Base-by-base conservation (phyloP, 2,888 invertebrate genomes). In the Gnatocerus cornutus region DNA sequence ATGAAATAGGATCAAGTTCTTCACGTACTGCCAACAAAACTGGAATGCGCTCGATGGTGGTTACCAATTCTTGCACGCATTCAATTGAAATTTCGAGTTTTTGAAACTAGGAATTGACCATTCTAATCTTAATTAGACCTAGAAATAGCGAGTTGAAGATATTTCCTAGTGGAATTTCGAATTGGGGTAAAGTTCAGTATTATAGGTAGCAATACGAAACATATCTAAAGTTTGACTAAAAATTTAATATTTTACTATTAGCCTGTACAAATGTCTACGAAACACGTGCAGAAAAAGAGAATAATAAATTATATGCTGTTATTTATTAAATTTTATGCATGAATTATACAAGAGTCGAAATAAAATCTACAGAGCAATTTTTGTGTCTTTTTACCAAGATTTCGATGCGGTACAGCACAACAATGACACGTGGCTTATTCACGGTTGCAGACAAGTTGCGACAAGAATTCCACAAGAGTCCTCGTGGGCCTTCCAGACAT, bases 401-500 rank as follows among this genome's bases (percentile, higher is more conserved):
- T 21, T 21, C 10, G 41, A 13, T n/a, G n/a, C n/a, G n/a, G n/a
- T n/a, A n/a, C n/a, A n/a, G n/a, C n/a, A n/a, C 37, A 4, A 37
- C 37, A 37, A n/a, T 37, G 37, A 37, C 37, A n/a, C n/a, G n/a
- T n/a, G n/a, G n/a, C n/a, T 76, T 77, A 83, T 76, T 84, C 84
- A 61, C 84, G 82, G 75, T 85, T 83, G 75, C 86, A 86, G 43
- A 85, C 84, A 58, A 90, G 83, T 77, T 91, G 90, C 30, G 89
- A 88, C 59, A 92, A 82, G 74, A 93, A 89, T 79, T 92, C 91
- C 3, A 93, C 89, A n/a, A 93, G 78, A 0, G 93, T 93, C 59
- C 93, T 85, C 0, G 92, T 92, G 3, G 93, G 93, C n/a, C 93
- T 86, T n/a, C 93, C 93, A 27, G 92, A 89, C 91, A 92, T 91